Evolutionary conservation across 2,113 vertebrate genomes (phyloP).

Genomic region (Alectura lathami): DNA sequence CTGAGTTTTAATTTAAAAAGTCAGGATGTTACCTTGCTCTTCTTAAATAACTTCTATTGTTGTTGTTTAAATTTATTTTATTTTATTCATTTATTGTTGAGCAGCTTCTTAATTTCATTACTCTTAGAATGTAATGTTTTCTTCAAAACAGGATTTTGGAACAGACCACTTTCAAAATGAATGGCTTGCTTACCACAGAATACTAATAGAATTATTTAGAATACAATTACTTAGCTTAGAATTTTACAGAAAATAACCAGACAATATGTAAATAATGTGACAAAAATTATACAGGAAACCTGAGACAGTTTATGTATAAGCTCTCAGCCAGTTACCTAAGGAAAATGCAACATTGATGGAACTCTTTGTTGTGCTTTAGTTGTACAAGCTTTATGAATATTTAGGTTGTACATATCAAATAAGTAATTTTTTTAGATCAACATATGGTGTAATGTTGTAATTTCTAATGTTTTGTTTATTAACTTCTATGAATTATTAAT

Average conservation of each 20-base stretch:
- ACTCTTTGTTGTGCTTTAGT: accelerated
- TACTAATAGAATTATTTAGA: too few species aligned
- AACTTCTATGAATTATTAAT: background rate
- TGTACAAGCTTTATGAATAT: background rate
- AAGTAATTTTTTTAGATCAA: background rate
- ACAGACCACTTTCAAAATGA: background rate
- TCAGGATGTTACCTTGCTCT: background rate
- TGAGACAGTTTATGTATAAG: background rate
- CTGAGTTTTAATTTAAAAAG: background rate
- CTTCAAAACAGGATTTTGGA: background rate
- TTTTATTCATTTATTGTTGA: background rate
- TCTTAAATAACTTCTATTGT: background rate
- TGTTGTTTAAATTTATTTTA: background rate
- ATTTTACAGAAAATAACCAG: background rate
- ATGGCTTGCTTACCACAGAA: background rate
- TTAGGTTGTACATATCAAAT: background rate
- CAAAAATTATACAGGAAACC: background rate
- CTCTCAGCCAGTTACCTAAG: background rate
- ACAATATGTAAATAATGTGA: background rate
- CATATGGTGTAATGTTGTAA: accelerated
- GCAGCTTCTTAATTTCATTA: background rate
- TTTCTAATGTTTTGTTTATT: background rate
- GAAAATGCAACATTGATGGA: background rate
- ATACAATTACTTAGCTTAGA: too few species aligned
- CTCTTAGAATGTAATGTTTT: background rate